Evolutionary conservation across 2,888 invertebrate genomes (phyloP), one percentile per base, ranked within the genome.

Genomic region (Aspidiotus rigidus): DNA sequence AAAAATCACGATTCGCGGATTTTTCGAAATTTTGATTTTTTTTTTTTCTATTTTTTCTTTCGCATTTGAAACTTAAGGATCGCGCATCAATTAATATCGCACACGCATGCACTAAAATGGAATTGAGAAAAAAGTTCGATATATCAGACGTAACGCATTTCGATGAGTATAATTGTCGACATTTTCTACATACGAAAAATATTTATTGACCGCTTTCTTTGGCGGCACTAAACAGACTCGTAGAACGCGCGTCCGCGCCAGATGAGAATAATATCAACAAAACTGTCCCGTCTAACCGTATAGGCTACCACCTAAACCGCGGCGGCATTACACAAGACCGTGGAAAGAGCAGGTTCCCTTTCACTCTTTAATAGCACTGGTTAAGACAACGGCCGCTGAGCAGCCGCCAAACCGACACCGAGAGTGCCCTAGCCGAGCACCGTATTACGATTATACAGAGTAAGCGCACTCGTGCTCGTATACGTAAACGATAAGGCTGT

Each of bases 291-390:
- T 40, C 13, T 63, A 57, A 10, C 10, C 57, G 16, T 10, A 11
- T 15, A 57, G 15, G 17, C 16, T n/a, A 49, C 60, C 39, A 60
- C 39, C 17, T 60, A 60, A 39, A 28, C 39, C 60, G 39, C 39
- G 17, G 10, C 15, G 62, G n/a, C 62, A 44, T 62, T 62, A 62
- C 59, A 59, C 59, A 59, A 59, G 59, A 59, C 16, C 59, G 28
- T 59, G 59, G 59, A 59, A 59, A 59, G 59, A 59, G 62, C 67
- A 67, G 67, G 67, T 67, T 67, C 39, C 67, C 67, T 67, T 67
- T 67, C 67, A 67, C 67, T 67, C 67, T 67, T 60, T 67, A 67
- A 67, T 67, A 59, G 67, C 53, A 44, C 67, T 67, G 67, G 60
- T 67, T 28, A 28, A 17, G 28, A 59, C 59, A 28, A 59, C 28